phyloP scores from a whole-genome alignment of 2,888 invertebrate genomes.

The Heliconius ethilla region DNA sequence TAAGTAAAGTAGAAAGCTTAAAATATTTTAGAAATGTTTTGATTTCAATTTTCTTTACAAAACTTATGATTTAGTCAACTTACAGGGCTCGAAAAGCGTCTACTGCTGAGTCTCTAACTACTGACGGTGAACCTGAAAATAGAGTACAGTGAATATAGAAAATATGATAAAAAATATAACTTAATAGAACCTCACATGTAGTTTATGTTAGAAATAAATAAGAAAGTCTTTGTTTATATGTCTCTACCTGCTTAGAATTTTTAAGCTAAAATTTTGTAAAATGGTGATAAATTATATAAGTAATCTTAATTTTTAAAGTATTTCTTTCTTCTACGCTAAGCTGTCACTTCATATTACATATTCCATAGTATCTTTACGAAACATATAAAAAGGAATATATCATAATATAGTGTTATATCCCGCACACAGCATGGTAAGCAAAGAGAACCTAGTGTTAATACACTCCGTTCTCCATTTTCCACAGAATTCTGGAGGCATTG shows the following conservation, averaged over 20 bases:
- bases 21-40: background rate
- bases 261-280: background rate
- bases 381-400: constrained; percentile 22
- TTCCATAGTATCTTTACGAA: background rate
- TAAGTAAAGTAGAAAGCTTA: background rate
- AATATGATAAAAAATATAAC: background rate
- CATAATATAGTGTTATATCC: constrained; percentile 28
- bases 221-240: background rate
- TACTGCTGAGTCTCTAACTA: constrained; percentile 46
- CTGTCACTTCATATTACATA: background rate
- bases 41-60: background rate
- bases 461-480: too few species aligned
- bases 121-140: constrained; percentile 49
- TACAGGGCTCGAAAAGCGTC: constrained; percentile 53
- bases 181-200: background rate
- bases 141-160: background rate
- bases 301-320: background rate
- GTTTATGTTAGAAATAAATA: too few species aligned
- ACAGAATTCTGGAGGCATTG: too few species aligned
- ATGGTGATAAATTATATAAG: background rate
- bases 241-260: background rate
- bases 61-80: constrained; percentile 36
- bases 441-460: too few species aligned
- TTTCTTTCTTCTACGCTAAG: background rate
- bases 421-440: too few species aligned